A percentile compares a stretch with the other conserved stretches of the same genome.
These are phyloP conservation scores for Cherax destructor DNA, from an alignment of 1,140 invertebrate genomes.

Conservation along the genomic window DNA sequence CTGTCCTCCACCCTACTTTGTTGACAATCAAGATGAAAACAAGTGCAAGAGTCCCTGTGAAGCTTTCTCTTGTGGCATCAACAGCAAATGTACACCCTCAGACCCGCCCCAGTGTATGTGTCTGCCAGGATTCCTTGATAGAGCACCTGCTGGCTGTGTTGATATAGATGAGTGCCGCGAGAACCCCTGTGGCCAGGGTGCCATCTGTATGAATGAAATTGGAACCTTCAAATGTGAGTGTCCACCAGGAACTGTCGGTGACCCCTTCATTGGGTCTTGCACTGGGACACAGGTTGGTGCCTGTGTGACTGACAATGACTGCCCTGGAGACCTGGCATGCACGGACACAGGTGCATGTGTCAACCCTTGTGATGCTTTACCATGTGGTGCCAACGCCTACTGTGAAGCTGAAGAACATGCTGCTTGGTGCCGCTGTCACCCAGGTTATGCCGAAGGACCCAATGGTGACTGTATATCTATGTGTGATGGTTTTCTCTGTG, in stretches of 20 bases:
- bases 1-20: conserved; percentile 91
- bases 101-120: conserved; percentile 93
- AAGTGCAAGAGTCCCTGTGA: conserved; percentile 93
- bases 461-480: conserved; percentile 72
- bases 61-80: conserved; percentile 91
- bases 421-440: conserved; percentile 89
- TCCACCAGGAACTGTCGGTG: conserved; percentile 86
- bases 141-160: conserved; percentile 87
- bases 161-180: conserved; percentile 88
- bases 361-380: conserved; percentile 85
- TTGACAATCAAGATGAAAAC: conserved; percentile 86
- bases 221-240: conserved; percentile 84
- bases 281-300: conserved; percentile 74
- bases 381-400: conserved; percentile 89
- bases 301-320: conserved; percentile 85
- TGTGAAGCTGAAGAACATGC: conserved; percentile 92
- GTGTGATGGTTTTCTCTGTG: conserved; percentile 88
- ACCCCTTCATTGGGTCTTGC: conserved; percentile 89
- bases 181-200: conserved; percentile 88
- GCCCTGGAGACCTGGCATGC: conserved; percentile 87
- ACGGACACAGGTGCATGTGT: conserved; percentile 83
- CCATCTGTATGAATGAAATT: conserved; percentile 90
- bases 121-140: conserved; percentile 87
- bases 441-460: conserved; percentile 79
- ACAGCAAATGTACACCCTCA: conserved; percentile 91